phyloP scores from a whole-genome alignment of 1,140 invertebrate genomes.

The Drosophila varians region DNA sequence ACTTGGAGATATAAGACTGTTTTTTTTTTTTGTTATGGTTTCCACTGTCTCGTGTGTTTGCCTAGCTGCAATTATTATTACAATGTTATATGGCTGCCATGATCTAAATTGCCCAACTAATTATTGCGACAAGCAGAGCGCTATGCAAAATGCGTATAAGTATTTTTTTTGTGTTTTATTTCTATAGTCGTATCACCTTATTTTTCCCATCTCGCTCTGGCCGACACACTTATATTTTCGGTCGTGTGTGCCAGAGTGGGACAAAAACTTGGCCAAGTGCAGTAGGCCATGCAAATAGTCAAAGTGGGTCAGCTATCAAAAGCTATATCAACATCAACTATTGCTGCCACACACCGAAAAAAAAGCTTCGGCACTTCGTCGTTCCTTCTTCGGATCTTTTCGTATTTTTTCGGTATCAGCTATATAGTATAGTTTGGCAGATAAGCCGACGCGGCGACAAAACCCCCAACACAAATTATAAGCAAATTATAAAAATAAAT shows the following conservation, averaged over 20 bases:
- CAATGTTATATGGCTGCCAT: conserved; percentile 72
- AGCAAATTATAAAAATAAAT: conserved; percentile 67
- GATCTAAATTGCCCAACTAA: conserved; percentile 72
- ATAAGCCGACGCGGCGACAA: conserved; percentile 26
- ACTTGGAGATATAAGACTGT: conserved; percentile 6
- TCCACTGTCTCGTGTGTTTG: conserved; percentile 37
- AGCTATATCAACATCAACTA: conserved; percentile 53
- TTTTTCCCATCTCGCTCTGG: conserved; percentile 15
- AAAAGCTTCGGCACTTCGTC: conserved; percentile 26
- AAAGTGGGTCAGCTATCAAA: conserved; percentile 81
- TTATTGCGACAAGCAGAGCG: conserved; percentile 57
- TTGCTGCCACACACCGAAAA: conserved; percentile 32
- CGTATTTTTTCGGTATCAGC: conserved; percentile 25
- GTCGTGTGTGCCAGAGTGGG: conserved; percentile 41
- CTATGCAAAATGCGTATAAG: conserved; percentile 48
- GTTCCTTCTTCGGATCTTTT: conserved; percentile 30
- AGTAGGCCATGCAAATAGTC: conserved; percentile 83
- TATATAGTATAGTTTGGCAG: not conserved
- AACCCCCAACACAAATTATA: conserved; percentile 44
- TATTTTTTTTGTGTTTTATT: conserved; percentile 13
- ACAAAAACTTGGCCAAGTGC: conserved; percentile 83
- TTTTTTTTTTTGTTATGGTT: conserved; percentile 37
- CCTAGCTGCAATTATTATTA: conserved; percentile 68
- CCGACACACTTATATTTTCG: conserved; percentile 27
- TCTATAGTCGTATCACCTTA: conserved; percentile 7